Percentiles rank a stretch among this genome's conserved stretches.
Evolutionary conservation across 1,140 invertebrate genomes (phyloP).

Genomic region (Drosophila sproati): DNA sequence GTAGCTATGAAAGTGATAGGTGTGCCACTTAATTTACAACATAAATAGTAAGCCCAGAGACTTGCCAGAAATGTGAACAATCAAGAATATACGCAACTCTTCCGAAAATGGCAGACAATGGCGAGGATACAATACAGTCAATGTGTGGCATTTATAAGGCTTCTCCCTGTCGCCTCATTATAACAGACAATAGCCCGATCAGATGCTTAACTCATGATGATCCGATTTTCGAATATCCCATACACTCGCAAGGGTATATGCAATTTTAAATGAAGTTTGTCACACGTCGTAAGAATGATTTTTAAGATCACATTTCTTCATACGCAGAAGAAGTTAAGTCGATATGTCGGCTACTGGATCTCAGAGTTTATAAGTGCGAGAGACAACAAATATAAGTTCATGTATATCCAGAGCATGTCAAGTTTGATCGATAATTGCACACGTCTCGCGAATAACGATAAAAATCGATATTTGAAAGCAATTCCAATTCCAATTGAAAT

Average conservation of each 20-base stretch:
- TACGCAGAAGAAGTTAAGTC: too few relatives aligned
- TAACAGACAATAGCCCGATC: neutral
- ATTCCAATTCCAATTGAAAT: too few relatives aligned
- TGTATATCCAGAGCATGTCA: too few relatives aligned
- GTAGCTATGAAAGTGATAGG: conserved; percentile 63
- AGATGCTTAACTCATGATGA: conserved; percentile 6
- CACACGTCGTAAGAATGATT: too few relatives aligned
- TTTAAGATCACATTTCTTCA: too few relatives aligned
- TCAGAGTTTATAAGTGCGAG: too few relatives aligned
- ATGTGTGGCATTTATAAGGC: conserved; percentile 50
- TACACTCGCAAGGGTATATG: neutral
- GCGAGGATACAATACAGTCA: conserved; percentile 30
- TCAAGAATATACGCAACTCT: conserved; percentile 12
- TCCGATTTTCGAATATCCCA: conserved; percentile 1
- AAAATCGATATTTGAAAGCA: too few relatives aligned
- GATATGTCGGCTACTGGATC: too few relatives aligned
- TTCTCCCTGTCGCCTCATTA: conserved; percentile 35
- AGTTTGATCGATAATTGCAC: neutral
- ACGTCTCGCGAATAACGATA: too few relatives aligned
- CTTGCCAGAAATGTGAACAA: conserved; percentile 50
- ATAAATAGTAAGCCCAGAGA: conserved; percentile 47
- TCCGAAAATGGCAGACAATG: conserved; percentile 56
- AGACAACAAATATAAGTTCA: too few relatives aligned
- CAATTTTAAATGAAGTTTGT: neutral
- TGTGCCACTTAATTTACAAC: conserved; percentile 64